These are phyloP conservation scores for Aethes cnicana DNA, from an alignment of 2,888 invertebrate species.

Conservation along the genomic window DNA sequence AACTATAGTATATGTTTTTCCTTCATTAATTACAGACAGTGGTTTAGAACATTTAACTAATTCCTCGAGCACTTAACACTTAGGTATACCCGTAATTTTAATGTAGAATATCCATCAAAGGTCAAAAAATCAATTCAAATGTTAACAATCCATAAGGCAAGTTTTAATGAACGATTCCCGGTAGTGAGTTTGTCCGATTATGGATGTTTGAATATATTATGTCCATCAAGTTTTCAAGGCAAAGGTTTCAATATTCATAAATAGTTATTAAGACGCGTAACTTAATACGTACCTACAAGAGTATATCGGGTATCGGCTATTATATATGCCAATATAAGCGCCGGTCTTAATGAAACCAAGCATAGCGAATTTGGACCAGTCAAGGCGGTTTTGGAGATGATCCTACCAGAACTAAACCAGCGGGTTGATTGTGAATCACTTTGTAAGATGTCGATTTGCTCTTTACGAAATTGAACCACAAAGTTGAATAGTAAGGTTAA, in stretches of 20 bases:
- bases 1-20: too few relatives aligned
- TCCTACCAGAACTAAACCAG: neutral
- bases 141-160: neutral
- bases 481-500: too few relatives aligned
- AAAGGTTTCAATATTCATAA: constrained; percentile 14
- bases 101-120: too few relatives aligned
- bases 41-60: too few relatives aligned
- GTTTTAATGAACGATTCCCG: neutral
- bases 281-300: constrained; percentile 2
- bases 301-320: constrained; percentile 9
- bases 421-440: too few relatives aligned
- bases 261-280: neutral
- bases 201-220: constrained; percentile 4
- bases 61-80: too few relatives aligned
- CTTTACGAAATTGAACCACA: too few relatives aligned
- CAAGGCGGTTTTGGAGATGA: constrained; percentile 11
- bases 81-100: too few relatives aligned
- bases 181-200: constrained; percentile 1
- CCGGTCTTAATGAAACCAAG: constrained; percentile 16
- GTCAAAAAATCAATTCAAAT: neutral
- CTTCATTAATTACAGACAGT: too few relatives aligned
- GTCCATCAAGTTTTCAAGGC: constrained; percentile 9
- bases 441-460: too few relatives aligned
- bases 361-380: constrained; percentile 9
- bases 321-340: constrained; percentile 21